Conservation (phyloP, 2,113 vertebrate species). For the Acrocephalus arundinaceus region DNA sequence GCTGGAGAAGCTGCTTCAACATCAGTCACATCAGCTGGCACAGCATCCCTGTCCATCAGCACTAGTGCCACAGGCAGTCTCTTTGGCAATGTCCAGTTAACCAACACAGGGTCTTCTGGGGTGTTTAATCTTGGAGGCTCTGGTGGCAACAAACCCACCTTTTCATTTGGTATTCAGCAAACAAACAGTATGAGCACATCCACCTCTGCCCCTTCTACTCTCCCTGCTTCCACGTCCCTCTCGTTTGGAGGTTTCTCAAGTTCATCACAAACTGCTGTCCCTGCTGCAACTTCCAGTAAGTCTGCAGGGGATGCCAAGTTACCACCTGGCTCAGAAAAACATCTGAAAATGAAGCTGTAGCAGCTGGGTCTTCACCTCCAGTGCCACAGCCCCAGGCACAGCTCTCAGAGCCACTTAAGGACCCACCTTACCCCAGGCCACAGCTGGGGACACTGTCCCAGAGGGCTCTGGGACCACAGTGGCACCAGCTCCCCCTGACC, state of each 20-base stretch:
- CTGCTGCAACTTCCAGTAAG: slow-evolving; percentile 9
- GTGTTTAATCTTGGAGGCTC: slow-evolving; percentile 71
- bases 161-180: slow-evolving; percentile 70
- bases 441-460: background rate
- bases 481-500: background rate
- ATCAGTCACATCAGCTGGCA: accelerated
- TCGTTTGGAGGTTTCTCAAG: slow-evolving; percentile 61
- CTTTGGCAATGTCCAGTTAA: slow-evolving; percentile 53
- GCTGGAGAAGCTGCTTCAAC: slow-evolving; percentile 58
- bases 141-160: slow-evolving; percentile 56
- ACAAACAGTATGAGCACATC: background rate
- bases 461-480: background rate
- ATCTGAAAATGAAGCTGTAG: background rate
- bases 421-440: background rate
- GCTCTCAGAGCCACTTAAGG: slow-evolving; percentile 10
- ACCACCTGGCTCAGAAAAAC: slow-evolving; percentile 36
- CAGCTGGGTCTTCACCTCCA: background rate
- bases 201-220: slow-evolving; percentile 28
- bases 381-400: background rate
- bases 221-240: slow-evolving; percentile 50
- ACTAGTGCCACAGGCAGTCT: background rate
- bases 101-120: slow-evolving; percentile 29
- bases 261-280: slow-evolving; percentile 11
- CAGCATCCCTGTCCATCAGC: background rate
- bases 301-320: slow-evolving; percentile 57